A percentile compares a stretch with the other conserved stretches of the same genome.
Conservation (phyloP, 2,888 invertebrate species). For the Chelonus formosanus region DNA sequence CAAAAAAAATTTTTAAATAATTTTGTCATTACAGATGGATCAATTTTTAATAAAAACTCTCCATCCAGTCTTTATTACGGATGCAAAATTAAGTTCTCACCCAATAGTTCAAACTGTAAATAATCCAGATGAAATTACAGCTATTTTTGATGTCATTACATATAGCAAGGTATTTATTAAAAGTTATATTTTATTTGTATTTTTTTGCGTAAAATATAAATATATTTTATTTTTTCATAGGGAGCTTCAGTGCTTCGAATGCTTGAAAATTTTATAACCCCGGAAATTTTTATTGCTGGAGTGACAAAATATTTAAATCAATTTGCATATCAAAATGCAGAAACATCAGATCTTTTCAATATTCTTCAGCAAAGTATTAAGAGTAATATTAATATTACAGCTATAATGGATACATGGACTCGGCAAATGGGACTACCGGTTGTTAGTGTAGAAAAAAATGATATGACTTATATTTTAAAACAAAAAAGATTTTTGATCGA, state of each 20-base stretch:
- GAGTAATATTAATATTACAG: constrained; percentile 68
- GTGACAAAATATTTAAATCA: constrained; percentile 79
- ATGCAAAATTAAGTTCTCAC: constrained; percentile 85
- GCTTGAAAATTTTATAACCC: constrained; percentile 83
- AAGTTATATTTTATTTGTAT: too few relatives aligned
- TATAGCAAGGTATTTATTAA: constrained; percentile 79
- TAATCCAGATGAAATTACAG: constrained; percentile 89
- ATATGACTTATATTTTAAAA: constrained; percentile 69
- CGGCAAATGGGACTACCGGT: constrained; percentile 89
- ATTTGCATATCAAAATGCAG: constrained; percentile 78
- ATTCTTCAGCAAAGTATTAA: constrained; percentile 71
- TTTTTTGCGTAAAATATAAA: too few relatives aligned
- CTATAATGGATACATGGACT: constrained; percentile 89
- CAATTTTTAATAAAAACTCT: constrained; percentile 78
- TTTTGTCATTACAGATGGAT: constrained; percentile 70
- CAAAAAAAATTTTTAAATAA: background rate
- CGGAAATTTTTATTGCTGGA: constrained; percentile 75
- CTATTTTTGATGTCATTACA: constrained; percentile 90
- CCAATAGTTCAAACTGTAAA: constrained; percentile 87
- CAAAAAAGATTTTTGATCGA: constrained; percentile 82
- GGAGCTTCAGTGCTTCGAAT: constrained; percentile 89
- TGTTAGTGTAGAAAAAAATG: constrained; percentile 69
- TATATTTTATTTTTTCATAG: constrained; percentile 62
- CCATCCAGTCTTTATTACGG: constrained; percentile 77
- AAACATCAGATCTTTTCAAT: constrained; percentile 79